These are phyloP conservation scores for Drosophila peninsularis DNA, from an alignment of 2,888 invertebrate genomes.

Conservation along the genomic window DNA sequence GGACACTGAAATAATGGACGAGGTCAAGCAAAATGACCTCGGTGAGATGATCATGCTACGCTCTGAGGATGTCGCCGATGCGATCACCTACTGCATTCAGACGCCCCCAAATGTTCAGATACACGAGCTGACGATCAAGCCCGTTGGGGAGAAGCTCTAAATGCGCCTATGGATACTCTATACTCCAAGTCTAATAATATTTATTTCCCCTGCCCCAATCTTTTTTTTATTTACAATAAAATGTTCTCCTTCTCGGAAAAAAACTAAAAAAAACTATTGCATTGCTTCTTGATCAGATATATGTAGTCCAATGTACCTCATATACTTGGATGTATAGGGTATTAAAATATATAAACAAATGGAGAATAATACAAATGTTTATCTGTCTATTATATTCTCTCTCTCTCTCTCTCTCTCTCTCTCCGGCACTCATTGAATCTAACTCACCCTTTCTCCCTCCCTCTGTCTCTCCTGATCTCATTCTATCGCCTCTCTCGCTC, in stretches of 20 bases:
- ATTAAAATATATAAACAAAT: neutral
- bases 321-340: neutral
- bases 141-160: slow-evolving; percentile 69
- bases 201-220: neutral
- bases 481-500: neutral
- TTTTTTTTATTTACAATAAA: slow-evolving; percentile 8
- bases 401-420: neutral
- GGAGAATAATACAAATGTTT: neutral
- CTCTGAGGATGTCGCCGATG: slow-evolving; percentile 78
- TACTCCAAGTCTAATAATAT: neutral
- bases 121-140: slow-evolving; percentile 76
- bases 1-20: slow-evolving; percentile 72
- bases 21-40: rapidly evolving
- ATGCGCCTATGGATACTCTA: no score
- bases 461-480: neutral
- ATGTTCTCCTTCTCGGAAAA: neutral
- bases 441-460: neutral
- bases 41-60: slow-evolving; percentile 39
- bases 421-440: neutral
- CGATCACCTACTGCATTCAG: slow-evolving; percentile 72
- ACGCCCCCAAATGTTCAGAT: slow-evolving; percentile 80
- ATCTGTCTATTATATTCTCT: neutral
- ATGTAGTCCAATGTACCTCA: neutral
- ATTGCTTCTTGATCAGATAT: neutral
- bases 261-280: neutral